phyloP scores from a whole-genome alignment of 1,140 invertebrate species.

The Rhagoletis pomonella region DNA sequence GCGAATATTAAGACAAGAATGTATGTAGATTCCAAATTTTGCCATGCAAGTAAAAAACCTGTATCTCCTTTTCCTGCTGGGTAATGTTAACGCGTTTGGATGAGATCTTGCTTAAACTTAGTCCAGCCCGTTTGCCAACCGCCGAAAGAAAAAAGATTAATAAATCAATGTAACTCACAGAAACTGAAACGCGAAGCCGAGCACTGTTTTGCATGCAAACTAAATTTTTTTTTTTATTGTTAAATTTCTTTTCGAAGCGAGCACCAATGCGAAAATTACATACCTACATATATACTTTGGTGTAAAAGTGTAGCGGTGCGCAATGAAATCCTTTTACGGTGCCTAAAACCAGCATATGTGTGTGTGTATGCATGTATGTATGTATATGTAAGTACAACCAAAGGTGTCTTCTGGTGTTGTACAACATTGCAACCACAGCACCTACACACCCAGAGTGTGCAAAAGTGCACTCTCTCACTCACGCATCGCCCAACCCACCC shows the following conservation, averaged over 20 bases:
- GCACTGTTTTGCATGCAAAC: not conserved
- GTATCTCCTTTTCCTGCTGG: too few relatives aligned
- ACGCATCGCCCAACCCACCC: not conserved
- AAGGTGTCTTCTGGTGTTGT: not conserved
- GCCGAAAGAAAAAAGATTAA: constrained; percentile 32
- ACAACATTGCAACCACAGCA: not conserved
- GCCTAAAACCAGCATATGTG: too few relatives aligned
- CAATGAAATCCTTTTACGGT: too few relatives aligned
- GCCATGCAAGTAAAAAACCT: too few relatives aligned
- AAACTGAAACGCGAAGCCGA: not conserved
- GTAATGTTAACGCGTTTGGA: too few relatives aligned
- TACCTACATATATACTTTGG: too few relatives aligned
- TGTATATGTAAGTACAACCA: not conserved
- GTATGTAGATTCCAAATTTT: too few relatives aligned
- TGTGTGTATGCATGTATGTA: not conserved
- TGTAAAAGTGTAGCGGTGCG: too few relatives aligned
- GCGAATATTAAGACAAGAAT: too few relatives aligned
- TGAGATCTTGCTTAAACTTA: not conserved
- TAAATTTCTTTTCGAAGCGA: not conserved
- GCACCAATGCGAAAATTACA: too few relatives aligned
- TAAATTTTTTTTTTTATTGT: not conserved
- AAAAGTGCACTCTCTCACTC: not conserved
- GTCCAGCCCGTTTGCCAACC: not conserved
- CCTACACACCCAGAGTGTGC: not conserved
- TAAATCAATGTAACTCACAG: constrained; percentile 44